Conservation (phyloP, 2,113 vertebrate genomes). For the Ptilorrhoa leucosticta region DNA sequence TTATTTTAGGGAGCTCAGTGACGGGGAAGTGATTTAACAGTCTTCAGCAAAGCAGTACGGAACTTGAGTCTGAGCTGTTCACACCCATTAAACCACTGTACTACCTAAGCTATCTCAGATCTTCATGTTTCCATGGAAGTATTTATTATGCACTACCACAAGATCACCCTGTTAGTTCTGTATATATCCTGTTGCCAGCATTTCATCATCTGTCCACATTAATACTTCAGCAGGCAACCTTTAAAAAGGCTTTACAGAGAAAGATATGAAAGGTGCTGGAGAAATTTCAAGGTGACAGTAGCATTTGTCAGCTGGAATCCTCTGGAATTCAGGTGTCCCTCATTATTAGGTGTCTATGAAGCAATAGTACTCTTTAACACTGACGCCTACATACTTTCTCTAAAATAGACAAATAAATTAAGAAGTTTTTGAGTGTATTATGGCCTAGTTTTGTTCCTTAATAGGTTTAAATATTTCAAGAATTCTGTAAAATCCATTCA, state of each 20-base stretch:
- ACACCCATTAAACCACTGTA: background rate
- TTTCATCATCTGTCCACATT: background rate
- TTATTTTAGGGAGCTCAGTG: background rate
- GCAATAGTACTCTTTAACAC: background rate
- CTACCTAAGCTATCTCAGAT: background rate
- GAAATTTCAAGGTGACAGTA: background rate
- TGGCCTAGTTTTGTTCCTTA: background rate
- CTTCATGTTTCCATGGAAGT: background rate
- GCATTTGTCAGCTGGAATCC: background rate
- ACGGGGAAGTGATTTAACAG: background rate
- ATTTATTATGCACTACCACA: background rate
- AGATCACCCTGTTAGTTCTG: background rate
- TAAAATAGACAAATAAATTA: background rate
- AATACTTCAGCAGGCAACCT: background rate
- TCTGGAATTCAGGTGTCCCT: background rate
- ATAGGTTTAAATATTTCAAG: background rate
- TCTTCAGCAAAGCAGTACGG: background rate
- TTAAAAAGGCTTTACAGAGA: background rate
- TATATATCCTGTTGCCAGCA: background rate
- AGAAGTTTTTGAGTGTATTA: background rate
- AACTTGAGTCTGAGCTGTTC: background rate
- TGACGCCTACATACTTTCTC: background rate
- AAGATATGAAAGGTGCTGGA: background rate
- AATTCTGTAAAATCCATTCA: background rate
- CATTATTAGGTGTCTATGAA: background rate